Base-by-base conservation (phyloP, 2,113 vertebrate genomes). In the Colistium nudipinnis region DNA sequence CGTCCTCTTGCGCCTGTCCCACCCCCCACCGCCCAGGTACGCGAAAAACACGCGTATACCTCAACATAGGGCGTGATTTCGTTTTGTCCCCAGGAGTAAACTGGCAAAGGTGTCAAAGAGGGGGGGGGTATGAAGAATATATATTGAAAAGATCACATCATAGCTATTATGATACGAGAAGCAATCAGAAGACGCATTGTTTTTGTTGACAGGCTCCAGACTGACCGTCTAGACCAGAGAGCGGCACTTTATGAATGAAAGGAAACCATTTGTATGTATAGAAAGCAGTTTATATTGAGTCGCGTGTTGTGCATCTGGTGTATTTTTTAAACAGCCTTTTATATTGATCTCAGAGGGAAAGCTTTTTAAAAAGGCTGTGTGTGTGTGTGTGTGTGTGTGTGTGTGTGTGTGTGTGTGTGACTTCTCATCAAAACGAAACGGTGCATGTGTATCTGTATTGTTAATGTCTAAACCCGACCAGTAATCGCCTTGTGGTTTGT, bases 241-340 rank as follows among this genome's bases (percentile, higher is more conserved):
- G 56, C 65, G 73, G 47, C 31, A 11, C 61, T n/a, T n/a, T 22
- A 43, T 89, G 86, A 91, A 91, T 88, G 71, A 83, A 17, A 77
- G 90, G 90, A 90, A 91, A 68, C 80, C 6, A 59, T 59, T 78
- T 14, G 16, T 84, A 76, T 85, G 65, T 74, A 65, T 79, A 83
- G 72, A 69, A 25, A 69, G 49, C 8, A 1, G n/a, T 57, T 78
- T 84, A 81, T 69, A 59, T 79, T 85, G 83, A 80, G 70, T 54
- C 28, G 12, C 47, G 43, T 78, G 51, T 63, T 69, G 60, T 61
- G 24, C 22, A 65, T 76, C 68, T 78, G 49, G 48, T 45, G 17
- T 24, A 17, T 53, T 69, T 65, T 80, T 25, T 71, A 81, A 71
- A 47, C 52, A 62, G 47, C 24, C 28, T 62, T 56, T 70, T 11